Evolutionary conservation across 2,797 vertebrate genomes (phyloP).

Genomic region (Lepus townsendii): DNA sequence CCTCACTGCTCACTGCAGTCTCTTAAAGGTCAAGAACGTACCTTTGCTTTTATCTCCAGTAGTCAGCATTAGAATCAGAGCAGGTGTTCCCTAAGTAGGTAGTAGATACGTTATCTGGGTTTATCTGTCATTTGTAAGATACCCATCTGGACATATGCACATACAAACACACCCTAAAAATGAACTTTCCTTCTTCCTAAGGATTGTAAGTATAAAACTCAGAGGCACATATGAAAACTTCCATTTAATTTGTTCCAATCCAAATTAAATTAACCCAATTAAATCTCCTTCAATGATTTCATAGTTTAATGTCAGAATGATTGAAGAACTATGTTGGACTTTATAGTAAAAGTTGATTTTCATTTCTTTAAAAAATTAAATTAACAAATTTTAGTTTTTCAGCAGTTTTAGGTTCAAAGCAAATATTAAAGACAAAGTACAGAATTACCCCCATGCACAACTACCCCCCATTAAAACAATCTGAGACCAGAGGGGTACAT

Average conservation of each 20-base stretch:
- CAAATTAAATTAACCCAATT: slow-evolving; percentile 44
- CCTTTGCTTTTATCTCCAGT: neutral
- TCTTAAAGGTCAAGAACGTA: neutral
- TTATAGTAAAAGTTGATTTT: slow-evolving; percentile 47
- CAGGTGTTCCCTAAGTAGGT: neutral
- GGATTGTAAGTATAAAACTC: neutral
- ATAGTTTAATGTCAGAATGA: neutral
- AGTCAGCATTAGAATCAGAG: neutral
- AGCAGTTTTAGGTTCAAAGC: neutral
- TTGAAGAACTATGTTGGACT: neutral
- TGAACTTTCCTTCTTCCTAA: neutral
- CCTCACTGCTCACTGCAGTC: neutral
- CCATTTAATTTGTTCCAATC: neutral
- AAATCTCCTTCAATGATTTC: neutral
- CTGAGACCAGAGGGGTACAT: neutral
- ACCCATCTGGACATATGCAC: neutral
- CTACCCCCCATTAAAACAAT: neutral
- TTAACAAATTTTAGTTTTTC: slow-evolving; percentile 16
- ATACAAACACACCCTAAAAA: neutral
- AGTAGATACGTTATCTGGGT: neutral
- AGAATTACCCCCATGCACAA: neutral
- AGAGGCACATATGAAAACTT: neutral
- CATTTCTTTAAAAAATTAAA: slow-evolving; percentile 26
- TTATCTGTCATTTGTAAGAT: neutral
- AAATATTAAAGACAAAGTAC: neutral